Evolutionary conservation across 2,888 invertebrate species (phyloP).

Genomic region (Tetropium fuscum): DNA sequence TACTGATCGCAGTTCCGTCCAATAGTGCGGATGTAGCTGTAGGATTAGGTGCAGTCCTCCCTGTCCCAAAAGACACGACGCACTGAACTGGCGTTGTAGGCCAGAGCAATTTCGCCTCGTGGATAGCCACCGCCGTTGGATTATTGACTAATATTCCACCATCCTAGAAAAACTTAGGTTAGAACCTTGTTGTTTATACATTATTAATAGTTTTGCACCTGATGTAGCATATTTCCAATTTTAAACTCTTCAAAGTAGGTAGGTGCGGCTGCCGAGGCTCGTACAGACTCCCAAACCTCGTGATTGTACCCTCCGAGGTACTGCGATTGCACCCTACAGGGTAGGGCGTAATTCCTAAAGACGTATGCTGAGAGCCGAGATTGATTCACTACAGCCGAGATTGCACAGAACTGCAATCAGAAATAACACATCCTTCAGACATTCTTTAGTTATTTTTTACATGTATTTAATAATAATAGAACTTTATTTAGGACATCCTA

Average conservation of each 20-base stretch:
- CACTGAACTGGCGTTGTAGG: constrained; percentile 80
- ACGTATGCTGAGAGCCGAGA: constrained; percentile 80
- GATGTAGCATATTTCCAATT: constrained; percentile 76
- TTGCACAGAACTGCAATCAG: constrained; percentile 74
- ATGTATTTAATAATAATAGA: too few relatives aligned
- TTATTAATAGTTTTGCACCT: constrained; percentile 64
- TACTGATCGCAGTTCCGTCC: constrained; percentile 50
- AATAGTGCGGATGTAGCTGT: constrained; percentile 53
- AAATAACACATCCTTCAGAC: background rate
- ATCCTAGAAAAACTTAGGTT: constrained; percentile 68
- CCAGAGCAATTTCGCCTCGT: constrained; percentile 88
- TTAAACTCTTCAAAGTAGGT: constrained; percentile 89
- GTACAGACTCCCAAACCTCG: constrained; percentile 84
- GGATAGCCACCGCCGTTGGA: constrained; percentile 88
- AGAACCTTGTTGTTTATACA: background rate
- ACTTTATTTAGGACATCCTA: too few relatives aligned
- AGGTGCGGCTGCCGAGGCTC: constrained; percentile 93
- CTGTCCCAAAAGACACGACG: constrained; percentile 88
- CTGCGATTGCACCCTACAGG: constrained; percentile 76
- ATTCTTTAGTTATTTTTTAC: background rate
- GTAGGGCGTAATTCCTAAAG: constrained; percentile 87
- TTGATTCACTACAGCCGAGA: constrained; percentile 85
- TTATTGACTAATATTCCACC: constrained; percentile 90
- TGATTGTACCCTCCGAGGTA: constrained; percentile 79
- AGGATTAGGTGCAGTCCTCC: constrained; percentile 68